Percentiles rank a stretch among this genome's conserved stretches.
These are phyloP conservation scores for Perdita meconis DNA, from an alignment of 2,888 invertebrate genomes.

Conservation along the genomic window DNA sequence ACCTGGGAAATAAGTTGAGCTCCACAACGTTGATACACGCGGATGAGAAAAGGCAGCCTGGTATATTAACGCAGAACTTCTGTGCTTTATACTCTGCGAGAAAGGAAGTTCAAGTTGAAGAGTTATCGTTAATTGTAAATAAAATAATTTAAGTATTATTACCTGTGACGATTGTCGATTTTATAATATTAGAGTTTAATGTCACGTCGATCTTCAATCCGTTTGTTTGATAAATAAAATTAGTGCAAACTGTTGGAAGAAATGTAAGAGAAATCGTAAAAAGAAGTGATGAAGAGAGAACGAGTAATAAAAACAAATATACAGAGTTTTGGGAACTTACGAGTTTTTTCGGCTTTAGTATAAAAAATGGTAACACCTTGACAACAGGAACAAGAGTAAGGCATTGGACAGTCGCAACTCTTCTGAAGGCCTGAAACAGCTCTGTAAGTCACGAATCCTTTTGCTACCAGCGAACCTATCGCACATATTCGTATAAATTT, in stretches of 20 bases:
- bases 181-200: slow-evolving; percentile 68
- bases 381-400: slow-evolving; percentile 76
- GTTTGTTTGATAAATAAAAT: slow-evolving; percentile 74
- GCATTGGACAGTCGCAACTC: slow-evolving; percentile 69
- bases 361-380: slow-evolving; percentile 75
- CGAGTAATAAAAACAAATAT: not conserved
- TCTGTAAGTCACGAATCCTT: slow-evolving; percentile 68
- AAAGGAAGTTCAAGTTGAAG: not conserved
- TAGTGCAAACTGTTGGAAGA: slow-evolving; percentile 76
- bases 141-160: slow-evolving; percentile 30
- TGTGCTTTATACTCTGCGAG: slow-evolving; percentile 74
- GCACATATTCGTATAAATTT: slow-evolving; percentile 9
- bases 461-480: slow-evolving; percentile 42
- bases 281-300: not conserved
- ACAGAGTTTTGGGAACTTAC: slow-evolving; percentile 63
- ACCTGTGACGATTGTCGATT: slow-evolving; percentile 71
- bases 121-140: not conserved
- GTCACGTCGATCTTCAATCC: slow-evolving; percentile 74
- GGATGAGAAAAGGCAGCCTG: slow-evolving; percentile 76
- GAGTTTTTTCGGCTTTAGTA: slow-evolving; percentile 63
- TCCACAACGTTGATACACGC: slow-evolving; percentile 76
- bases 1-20: slow-evolving; percentile 73
- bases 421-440: slow-evolving; percentile 66
- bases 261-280: not conserved
- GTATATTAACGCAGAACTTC: slow-evolving; percentile 74